Evolutionary conservation across 92 coral and sea anemone species (phyloP), one percentile per base, ranked within the genome.

Genomic region (Ricordea florida): DNA sequence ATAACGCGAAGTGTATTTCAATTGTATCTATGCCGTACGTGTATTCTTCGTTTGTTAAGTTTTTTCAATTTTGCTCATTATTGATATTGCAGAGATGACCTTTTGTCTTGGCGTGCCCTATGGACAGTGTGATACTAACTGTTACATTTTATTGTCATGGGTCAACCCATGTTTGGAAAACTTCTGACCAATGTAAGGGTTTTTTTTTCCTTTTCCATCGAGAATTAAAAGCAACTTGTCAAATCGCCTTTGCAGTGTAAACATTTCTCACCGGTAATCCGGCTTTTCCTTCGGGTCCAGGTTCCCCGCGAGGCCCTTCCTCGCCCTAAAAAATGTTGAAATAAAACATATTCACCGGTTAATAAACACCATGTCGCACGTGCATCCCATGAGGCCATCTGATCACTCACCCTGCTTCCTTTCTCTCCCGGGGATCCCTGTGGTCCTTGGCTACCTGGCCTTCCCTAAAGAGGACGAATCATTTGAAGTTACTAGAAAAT

Each of bases 261-360:
- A n/a, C 10, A 10, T 6, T 11, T 62, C 90, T 69, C 64, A 91
- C 97, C 43, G 88, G 62, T 74, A 52, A 63, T 16, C 97, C 97
- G 38, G 91, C 66, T 66, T 84, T 87, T 36, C 97, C 97, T 38
- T 86, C 93, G 21, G 90, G 74, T 23, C 93, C 97, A 35, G 97
- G 76, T 32, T 84, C 93, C 33, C 97, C 93, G 7, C 93, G 87
- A 25, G 90, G 88, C 32, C 93, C 92, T 57, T 87, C 92, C 49
- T 87, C 92, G 57, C 92, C 92, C 92, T 9, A 61, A 44, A 9
- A 38, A 38, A 35, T 10, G 14, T 25, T 31, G 11, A 7, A 10
- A 18, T 4, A 26, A 62, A 0, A 0, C 8, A 0, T 17, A 16
- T 5, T 24, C n/a, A n/a, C n/a, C n/a, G n/a, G n/a, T n/a, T n/a